A percentile compares a stretch with the other conserved stretches of the same genome.
Evolutionary conservation across 2,888 invertebrate species (phyloP).

Genomic region (Eupithecia dodoneata): DNA sequence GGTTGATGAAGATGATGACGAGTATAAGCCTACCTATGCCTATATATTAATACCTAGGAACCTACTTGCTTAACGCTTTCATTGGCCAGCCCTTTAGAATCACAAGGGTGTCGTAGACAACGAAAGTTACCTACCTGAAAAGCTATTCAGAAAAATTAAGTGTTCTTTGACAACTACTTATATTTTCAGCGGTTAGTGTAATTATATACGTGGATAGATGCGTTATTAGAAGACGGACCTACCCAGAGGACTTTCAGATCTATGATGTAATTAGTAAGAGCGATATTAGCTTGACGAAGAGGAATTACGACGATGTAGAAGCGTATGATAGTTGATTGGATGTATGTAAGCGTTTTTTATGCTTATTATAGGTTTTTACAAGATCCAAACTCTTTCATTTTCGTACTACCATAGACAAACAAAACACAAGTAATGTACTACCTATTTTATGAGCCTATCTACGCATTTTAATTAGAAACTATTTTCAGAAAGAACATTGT

Average conservation of each 20-base stretch:
- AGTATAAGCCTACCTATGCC: no score
- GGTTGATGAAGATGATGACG: no score
- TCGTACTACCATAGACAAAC: not conserved
- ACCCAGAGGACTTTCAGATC: conserved; percentile 48
- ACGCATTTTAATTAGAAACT: not conserved
- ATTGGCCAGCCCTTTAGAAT: not conserved
- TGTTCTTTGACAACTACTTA: conserved; percentile 1
- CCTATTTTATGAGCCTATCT: not conserved
- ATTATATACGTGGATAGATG: conserved; percentile 71
- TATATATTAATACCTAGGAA: not conserved
- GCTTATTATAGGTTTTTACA: not conserved
- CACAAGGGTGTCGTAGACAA: not conserved
- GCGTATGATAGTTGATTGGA: conserved; percentile 8
- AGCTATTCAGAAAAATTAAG: no score
- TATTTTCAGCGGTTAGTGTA: conserved; percentile 68
- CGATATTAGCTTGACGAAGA: conserved; percentile 62
- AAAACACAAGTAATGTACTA: not conserved
- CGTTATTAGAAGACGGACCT: conserved; percentile 59
- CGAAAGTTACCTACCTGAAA: not conserved
- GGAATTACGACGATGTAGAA: conserved; percentile 19
- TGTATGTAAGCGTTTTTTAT: conserved; percentile 9
- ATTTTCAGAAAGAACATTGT: not conserved
- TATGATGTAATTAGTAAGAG: conserved; percentile 70
- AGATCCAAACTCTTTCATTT: not conserved
- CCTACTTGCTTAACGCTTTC: not conserved